Conservation (phyloP, 2,888 invertebrate genomes). For the Acronicta aceris region DNA sequence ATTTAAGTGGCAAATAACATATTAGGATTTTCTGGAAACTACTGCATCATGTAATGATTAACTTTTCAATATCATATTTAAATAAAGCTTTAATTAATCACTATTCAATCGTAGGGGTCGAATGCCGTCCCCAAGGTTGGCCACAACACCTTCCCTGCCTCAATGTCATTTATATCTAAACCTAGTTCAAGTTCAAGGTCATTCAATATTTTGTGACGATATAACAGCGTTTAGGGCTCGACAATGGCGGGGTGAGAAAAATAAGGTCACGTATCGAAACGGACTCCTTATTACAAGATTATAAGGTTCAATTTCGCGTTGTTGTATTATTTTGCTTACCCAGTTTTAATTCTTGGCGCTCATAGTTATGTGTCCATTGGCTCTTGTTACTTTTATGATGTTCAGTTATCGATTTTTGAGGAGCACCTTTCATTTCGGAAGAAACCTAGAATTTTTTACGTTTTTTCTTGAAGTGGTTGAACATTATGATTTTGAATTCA, state of each 20-base stretch:
- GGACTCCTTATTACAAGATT: slow-evolving; percentile 3
- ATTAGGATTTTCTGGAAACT: too few relatives aligned
- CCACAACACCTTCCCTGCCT: too few relatives aligned
- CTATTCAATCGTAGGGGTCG: too few relatives aligned
- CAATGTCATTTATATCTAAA: slow-evolving; percentile 1
- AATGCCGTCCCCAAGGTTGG: too few relatives aligned
- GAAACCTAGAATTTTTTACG: neutral
- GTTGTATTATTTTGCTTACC: slow-evolving; percentile 24
- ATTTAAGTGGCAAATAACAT: too few relatives aligned
- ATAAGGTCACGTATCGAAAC: slow-evolving; percentile 33
- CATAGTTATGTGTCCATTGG: slow-evolving; percentile 51
- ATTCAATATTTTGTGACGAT: slow-evolving; percentile 38
- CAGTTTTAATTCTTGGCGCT: slow-evolving; percentile 17
- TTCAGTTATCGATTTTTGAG: slow-evolving; percentile 41
- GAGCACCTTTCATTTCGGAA: slow-evolving; percentile 8
- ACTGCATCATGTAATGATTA: too few relatives aligned
- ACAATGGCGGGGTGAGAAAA: slow-evolving; percentile 36
- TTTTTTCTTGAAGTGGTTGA: neutral
- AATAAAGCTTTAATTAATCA: too few relatives aligned
- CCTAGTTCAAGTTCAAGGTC: slow-evolving; percentile 52
- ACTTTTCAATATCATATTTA: too few relatives aligned
- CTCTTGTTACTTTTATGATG: slow-evolving; percentile 47
- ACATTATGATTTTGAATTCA: too few relatives aligned
- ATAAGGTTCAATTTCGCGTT: slow-evolving; percentile 32
- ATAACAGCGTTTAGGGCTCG: slow-evolving; percentile 35